These are phyloP conservation scores for Spicauda simplicius DNA, from an alignment of 2,888 invertebrate species.

Conservation along the genomic window DNA sequence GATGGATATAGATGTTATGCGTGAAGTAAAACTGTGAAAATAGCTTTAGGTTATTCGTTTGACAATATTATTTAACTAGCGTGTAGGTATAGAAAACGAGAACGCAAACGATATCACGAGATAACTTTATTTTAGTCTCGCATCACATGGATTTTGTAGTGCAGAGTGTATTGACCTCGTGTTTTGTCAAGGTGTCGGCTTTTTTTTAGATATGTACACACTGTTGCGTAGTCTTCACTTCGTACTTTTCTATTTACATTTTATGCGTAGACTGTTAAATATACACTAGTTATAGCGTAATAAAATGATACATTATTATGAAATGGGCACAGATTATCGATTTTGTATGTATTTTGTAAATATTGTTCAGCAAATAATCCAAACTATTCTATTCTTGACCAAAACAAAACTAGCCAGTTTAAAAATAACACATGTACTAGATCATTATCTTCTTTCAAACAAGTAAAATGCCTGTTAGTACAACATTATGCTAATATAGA, in stretches of 20 bases:
- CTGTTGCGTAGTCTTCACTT: constrained; percentile 73
- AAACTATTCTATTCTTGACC: not conserved
- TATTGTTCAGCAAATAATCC: constrained; percentile 10
- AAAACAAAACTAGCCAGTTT: constrained; percentile 11
- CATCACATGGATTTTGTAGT: constrained; percentile 78
- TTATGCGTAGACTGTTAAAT: constrained; percentile 22
- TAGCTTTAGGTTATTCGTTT: constrained; percentile 22
- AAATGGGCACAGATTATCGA: not conserved
- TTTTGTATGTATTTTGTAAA: constrained; percentile 13
- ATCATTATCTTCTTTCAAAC: constrained; percentile 4
- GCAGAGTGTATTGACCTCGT: constrained; percentile 84
- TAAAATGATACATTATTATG: not conserved
- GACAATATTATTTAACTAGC: constrained; percentile 6
- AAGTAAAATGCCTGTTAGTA: not conserved
- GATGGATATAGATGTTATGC: constrained; percentile 37
- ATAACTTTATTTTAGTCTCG: constrained; percentile 47
- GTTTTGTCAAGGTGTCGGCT: constrained; percentile 85
- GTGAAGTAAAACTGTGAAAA: constrained; percentile 36
- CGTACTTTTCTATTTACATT: constrained; percentile 60
- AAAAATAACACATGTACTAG: constrained; percentile 10
- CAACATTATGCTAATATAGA: not conserved
- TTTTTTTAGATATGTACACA: constrained; percentile 82
- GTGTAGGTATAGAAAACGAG: constrained; percentile 2
- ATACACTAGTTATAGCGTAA: not conserved
- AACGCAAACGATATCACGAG: constrained; percentile 48